Conservation (phyloP, 2,888 invertebrate species). For the Melanostoma mellinum region DNA sequence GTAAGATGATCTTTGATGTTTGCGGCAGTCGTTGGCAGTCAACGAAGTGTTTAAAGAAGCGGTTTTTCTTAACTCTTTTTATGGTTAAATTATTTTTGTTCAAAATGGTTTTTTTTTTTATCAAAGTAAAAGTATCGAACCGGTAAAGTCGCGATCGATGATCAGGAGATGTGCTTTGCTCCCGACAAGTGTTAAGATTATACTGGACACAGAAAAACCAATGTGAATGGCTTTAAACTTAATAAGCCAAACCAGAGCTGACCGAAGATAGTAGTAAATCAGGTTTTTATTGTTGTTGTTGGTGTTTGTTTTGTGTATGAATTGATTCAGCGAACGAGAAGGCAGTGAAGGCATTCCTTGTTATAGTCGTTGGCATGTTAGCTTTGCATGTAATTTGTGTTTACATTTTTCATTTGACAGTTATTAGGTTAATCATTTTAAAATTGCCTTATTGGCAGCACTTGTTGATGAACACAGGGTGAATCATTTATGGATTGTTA, state of each 20-base stretch:
- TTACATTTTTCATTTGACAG: slow-evolving; percentile 8
- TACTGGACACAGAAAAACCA: slow-evolving; percentile 42
- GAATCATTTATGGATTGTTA: neutral
- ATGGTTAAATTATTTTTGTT: neutral
- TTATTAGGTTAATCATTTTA: slow-evolving; percentile 5
- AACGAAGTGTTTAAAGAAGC: neutral
- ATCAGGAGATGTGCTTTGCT: slow-evolving; percentile 1
- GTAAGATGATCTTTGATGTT: slow-evolving; percentile 4
- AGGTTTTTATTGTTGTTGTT: slow-evolving; percentile 52
- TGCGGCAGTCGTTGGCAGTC: neutral
- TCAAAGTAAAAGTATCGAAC: neutral
- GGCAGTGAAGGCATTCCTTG: slow-evolving; percentile 15
- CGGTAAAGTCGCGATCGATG: slow-evolving; percentile 11
- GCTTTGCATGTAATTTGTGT: slow-evolving; percentile 10
- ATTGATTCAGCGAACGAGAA: slow-evolving; percentile 32
- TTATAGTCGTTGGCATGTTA: neutral
- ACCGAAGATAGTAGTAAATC: slow-evolving; percentile 59
- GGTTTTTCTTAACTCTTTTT: slow-evolving; percentile 1
- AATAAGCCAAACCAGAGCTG: slow-evolving; percentile 6
- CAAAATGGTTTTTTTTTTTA: neutral
- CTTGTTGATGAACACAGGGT: neutral
- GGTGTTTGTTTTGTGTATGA: slow-evolving; percentile 11
- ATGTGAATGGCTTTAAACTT: slow-evolving; percentile 54
- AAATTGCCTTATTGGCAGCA: slow-evolving; percentile 2
- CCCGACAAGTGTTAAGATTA: slow-evolving; percentile 44